phyloP scores from a whole-genome alignment of 1,140 invertebrate species.

The Sminthurinus signatus region DNA sequence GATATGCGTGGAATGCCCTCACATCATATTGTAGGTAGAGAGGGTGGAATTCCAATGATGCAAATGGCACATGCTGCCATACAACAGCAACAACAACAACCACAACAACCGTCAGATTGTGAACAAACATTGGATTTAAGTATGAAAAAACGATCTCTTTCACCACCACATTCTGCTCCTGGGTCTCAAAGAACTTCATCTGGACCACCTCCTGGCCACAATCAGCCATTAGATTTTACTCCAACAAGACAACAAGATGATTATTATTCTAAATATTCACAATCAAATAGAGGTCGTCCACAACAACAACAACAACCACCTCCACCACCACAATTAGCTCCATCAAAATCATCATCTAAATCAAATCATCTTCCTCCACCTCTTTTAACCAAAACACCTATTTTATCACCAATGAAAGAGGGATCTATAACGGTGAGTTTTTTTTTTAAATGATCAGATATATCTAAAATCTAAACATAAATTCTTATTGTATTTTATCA shows the following conservation, averaged over 20 bases:
- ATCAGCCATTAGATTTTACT: conserved; percentile 36
- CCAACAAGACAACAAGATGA: conserved; percentile 24
- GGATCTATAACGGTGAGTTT: conserved; percentile 42
- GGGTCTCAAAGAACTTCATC: conserved; percentile 28
- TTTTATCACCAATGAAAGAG: conserved; percentile 42
- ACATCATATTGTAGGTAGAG: conserved; percentile 26
- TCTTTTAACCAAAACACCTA: conserved; percentile 31
- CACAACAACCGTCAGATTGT: conserved; percentile 43
- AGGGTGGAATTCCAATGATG: conserved; percentile 14
- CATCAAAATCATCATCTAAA: no score
- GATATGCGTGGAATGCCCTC: conserved; percentile 18
- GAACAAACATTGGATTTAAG: conserved; percentile 69
- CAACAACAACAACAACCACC: conserved; percentile 19
- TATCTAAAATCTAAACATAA: background rate
- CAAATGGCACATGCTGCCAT: conserved; percentile 5
- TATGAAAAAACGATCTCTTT: conserved; percentile 57
- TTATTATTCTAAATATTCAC: conserved; percentile 25
- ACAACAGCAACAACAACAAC: conserved; percentile 14
- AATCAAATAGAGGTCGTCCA: background rate
- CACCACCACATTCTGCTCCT: conserved; percentile 17
- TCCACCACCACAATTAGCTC: conserved; percentile 26
- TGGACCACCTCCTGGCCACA: conserved; percentile 40
- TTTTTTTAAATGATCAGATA: background rate
- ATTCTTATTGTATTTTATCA: background rate
- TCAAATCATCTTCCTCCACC: conserved; percentile 26